phyloP scores from a whole-genome alignment of 1,140 invertebrate genomes.

The Berghia stephanieae region DNA sequence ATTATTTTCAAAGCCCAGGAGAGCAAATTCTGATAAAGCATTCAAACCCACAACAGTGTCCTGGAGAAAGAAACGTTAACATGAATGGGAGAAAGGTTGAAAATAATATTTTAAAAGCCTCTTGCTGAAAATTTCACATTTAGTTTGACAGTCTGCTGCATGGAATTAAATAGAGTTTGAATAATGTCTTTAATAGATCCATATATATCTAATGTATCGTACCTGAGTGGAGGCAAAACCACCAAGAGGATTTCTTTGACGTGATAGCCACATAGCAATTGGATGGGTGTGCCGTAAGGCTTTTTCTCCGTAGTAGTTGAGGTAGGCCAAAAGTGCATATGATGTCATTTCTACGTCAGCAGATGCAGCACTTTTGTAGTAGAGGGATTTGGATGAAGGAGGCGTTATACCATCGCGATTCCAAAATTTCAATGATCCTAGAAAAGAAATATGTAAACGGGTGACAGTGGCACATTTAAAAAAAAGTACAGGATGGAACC shows the following conservation, averaged over 20 bases:
- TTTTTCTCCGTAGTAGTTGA: slow-evolving; percentile 38
- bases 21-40: slow-evolving; percentile 65
- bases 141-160: too few relatives aligned
- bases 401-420: slow-evolving; percentile 36
- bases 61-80: too few relatives aligned
- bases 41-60: slow-evolving; percentile 69
- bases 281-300: slow-evolving; percentile 72
- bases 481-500: too few relatives aligned
- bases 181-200: background rate
- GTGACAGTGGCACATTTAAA: too few relatives aligned
- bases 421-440: slow-evolving; percentile 59
- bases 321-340: slow-evolving; percentile 77
- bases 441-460: too few relatives aligned
- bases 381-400: slow-evolving; percentile 35
- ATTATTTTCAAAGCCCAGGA: slow-evolving; percentile 38
- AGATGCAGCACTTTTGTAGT: slow-evolving; percentile 69
- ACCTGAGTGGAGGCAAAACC: slow-evolving; percentile 81
- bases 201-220: background rate
- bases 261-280: slow-evolving; percentile 85
- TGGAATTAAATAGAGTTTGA: too few relatives aligned
- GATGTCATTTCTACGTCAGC: slow-evolving; percentile 89
- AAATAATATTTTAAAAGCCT: too few relatives aligned
- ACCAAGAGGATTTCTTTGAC: slow-evolving; percentile 79
- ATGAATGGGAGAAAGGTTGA: too few relatives aligned
- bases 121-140: too few relatives aligned